Conservation (phyloP, 2,888 invertebrate species). For the Drosophila pseudotalamancana region DNA sequence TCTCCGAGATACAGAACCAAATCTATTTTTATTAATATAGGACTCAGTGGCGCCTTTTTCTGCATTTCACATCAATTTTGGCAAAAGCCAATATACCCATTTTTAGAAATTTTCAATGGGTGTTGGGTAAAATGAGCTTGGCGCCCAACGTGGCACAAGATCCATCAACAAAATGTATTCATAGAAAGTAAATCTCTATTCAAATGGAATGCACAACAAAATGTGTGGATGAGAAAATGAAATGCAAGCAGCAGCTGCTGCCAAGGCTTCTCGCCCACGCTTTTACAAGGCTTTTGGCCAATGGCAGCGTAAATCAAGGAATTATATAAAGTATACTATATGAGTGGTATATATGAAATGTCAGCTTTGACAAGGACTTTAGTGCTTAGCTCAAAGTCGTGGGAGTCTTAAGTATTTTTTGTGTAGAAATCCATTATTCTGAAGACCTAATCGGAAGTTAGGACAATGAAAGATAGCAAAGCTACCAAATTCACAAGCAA, state of each 20-base stretch:
- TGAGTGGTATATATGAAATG: slow-evolving; percentile 2
- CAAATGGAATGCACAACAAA: slow-evolving; percentile 13
- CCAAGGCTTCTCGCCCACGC: slow-evolving; percentile 18
- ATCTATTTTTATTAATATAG: too few species aligned
- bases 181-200: slow-evolving; percentile 26
- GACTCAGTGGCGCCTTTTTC: too few species aligned
- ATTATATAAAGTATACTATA: slow-evolving; percentile 3
- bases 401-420: neutral
- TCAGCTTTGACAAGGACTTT: slow-evolving; percentile 28
- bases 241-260: slow-evolving; percentile 9
- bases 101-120: too few species aligned
- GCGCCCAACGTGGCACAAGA: slow-evolving; percentile 18
- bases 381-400: neutral
- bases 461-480: neutral
- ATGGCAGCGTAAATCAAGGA: slow-evolving; percentile 8
- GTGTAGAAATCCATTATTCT: neutral
- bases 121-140: slow-evolving; percentile 26
- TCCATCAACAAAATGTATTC: slow-evolving; percentile 34
- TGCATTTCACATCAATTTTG: too few species aligned
- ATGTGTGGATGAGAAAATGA: slow-evolving; percentile 18
- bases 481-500: neutral
- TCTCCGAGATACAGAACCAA: too few species aligned
- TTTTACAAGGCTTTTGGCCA: slow-evolving; percentile 24
- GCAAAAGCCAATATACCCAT: too few species aligned
- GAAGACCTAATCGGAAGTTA: neutral